Base-by-base conservation (phyloP, 2,888 invertebrate genomes). In the Eupithecia vulgata region DNA sequence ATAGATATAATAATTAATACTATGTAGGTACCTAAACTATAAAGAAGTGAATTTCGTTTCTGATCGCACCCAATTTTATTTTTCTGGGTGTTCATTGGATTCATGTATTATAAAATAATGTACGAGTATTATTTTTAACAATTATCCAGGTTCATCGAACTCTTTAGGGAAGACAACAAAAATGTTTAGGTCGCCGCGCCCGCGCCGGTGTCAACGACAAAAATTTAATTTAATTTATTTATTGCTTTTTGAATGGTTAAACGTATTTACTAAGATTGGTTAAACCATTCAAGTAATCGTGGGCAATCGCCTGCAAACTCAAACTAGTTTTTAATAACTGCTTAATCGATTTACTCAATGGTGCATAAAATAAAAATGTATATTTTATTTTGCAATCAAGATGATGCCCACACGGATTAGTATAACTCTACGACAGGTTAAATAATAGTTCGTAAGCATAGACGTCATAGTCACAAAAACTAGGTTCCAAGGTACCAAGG, bases 401-500 rank as follows among this genome's bases (percentile, higher is more conserved):
- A 57, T 25, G 21, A 25, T 25, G 57, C 13, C 25, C 12, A 1
- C 25, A 13, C 21, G 12, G 21, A 25, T 25, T 25, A 21, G 52
- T 52, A 1, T 12, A 52, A 21, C 52, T 57, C 57, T 57, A 12
- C 57, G 57, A 57, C 57, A 25, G 57, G 25, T 57, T 13, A 21
- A 12, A 4, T 25, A 52, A 25, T 57, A 57, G 57, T 57, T 57
- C 10, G 12, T 25, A 10, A 1, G 25, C 5, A 57, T 12, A 57
- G 57, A 57, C 57, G 57, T 57, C 57, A 57, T 57, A 25, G 25
- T 25, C 12, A 57, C 57, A 57, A 57, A 57, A 57, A 57, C 57
- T 57, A 57, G 12, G 25, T 25, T 12, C 57, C 12, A 13, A 57
- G 21, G 12, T 57, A 25, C 12, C 57, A 57, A 57, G 5, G 25